Evolutionary conservation across 2,113 vertebrate genomes (phyloP).

Genomic region (Tichodroma muraria): DNA sequence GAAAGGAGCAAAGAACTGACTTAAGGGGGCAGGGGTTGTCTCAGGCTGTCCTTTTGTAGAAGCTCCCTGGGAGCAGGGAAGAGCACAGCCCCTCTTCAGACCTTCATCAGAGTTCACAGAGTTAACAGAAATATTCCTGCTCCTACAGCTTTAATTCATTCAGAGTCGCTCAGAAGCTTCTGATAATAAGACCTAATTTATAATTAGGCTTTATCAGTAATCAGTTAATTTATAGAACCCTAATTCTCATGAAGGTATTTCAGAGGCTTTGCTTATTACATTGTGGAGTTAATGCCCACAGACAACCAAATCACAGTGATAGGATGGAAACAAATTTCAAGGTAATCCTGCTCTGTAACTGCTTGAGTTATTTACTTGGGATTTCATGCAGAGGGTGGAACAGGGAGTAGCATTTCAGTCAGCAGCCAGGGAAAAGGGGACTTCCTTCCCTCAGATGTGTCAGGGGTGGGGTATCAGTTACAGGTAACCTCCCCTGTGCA

Average conservation of each 20-base stretch:
- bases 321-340: conserved; percentile 63
- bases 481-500: neutral
- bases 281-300: conserved; percentile 57
- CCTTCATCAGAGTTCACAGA: conserved; percentile 64
- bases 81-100: conserved; percentile 17
- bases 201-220: conserved; percentile 79
- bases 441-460: neutral
- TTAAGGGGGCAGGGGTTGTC: neutral
- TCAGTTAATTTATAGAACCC: conserved; percentile 76
- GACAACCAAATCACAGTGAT: conserved; percentile 47
- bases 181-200: conserved; percentile 79
- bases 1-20: neutral
- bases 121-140: conserved; percentile 72
- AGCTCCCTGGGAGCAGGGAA: neutral
- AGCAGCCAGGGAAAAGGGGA: neutral
- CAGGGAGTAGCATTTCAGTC: neutral
- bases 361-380: neutral
- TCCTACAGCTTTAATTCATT: conserved; percentile 71
- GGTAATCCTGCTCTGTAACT: neutral
- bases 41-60: too few relatives aligned
- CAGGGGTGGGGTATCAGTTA: neutral
- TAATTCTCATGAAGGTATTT: conserved; percentile 63
- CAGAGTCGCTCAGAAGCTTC: conserved; percentile 63
- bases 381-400: neutral
- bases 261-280: conserved; percentile 47